Base-by-base conservation (phyloP, 1,140 invertebrate genomes). In the Pinna nobilis region DNA sequence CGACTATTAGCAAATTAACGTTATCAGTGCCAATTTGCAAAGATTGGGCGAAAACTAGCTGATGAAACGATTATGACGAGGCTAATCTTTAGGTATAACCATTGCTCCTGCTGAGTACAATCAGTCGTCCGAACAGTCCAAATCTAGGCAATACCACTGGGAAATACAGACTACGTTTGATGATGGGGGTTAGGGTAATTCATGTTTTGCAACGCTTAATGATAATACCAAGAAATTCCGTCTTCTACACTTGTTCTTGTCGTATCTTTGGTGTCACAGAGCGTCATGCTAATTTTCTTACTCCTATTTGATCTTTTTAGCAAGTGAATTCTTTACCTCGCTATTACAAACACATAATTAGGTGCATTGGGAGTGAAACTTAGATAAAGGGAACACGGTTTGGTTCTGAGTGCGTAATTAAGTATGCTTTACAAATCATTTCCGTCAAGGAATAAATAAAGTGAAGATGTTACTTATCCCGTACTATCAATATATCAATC, bases 201-300 rank as follows among this genome's bases (percentile, higher is more conserved):
- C 30, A 59, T 59, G 55, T 59, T 59, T 32, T 59, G 33, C 37
- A 30, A 59, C 37, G 30, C 30, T 33, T 20, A 59, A 33, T n/a
- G n/a, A n/a, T n/a, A n/a, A n/a, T n/a, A n/a, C 55, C 55, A 33
- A 33, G 37, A 59, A 30, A 32, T 18, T 30, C 55, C 20, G 55
- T 35, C 55, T 59, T 59, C 18, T 59, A 59, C 30, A 59, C 30
- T 59, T 59, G 55, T 30, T 59, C 37, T 59, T 33, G 33, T 30
- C 55, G 33, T 59, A 35, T 59, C 37, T 33, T 59, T 59, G 30
- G 23, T 33, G 55, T 59, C 55, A 33, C 20, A 33, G 28, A 15
- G 55, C 55, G 55, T 59, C 55, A 59, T 59, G 55, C 55, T 59
- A 59, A 59, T 59, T 59, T 59, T 59, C 30, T 59, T 33, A 35